Evolutionary conservation across 2,797 vertebrate species (phyloP), one percentile per base, ranked within the genome.

Genomic region (Eremophila alpestris): DNA sequence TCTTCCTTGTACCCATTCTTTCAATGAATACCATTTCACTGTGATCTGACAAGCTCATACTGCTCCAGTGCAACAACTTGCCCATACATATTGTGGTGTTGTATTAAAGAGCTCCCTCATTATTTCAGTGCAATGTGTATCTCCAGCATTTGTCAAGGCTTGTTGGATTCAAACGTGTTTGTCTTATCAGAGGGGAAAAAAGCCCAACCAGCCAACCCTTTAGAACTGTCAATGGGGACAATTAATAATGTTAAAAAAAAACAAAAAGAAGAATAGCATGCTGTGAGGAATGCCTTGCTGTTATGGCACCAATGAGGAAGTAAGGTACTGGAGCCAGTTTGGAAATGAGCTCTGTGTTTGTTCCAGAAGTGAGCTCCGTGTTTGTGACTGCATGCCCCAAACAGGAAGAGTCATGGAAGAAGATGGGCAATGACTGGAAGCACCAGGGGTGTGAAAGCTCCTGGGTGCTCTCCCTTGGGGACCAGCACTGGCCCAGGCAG

Each of bases 111-210:
- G 89, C 75, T 97, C 83, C 68, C 87, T 94, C 93, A 69, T 95
- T 95, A 94, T 95, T 91, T 90, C 2, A 0, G 71, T 52, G 82
- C 89, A 55, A 63, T 55, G 83, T 95, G 52, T 74, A 95, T 95
- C 96, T 94, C 87, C 92, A 87, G 96, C 94, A 95, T 96, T 91
- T 96, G 97, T 97, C 95, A 95, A 97, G 97, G 96, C 96, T 97
- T 97, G 97, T 96, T 97, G 65, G 10, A 92, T 81, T 97, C 80
- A 45, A 64, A 91, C 15, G 0, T 64, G 76, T 84, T 94, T 87
- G 89, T 58, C 89, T 96, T 96, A 95, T 96, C 85, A 67, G 70
- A 73, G 76, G 30, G 59, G 24, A 67, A 94, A 77, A 92, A 71
- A 91, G 80, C 41, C 40, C 55, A 96, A 93, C 95, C 67, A 96